Conservation (phyloP, 2,113 vertebrate genomes). For the Dicentrarchus labrax region DNA sequence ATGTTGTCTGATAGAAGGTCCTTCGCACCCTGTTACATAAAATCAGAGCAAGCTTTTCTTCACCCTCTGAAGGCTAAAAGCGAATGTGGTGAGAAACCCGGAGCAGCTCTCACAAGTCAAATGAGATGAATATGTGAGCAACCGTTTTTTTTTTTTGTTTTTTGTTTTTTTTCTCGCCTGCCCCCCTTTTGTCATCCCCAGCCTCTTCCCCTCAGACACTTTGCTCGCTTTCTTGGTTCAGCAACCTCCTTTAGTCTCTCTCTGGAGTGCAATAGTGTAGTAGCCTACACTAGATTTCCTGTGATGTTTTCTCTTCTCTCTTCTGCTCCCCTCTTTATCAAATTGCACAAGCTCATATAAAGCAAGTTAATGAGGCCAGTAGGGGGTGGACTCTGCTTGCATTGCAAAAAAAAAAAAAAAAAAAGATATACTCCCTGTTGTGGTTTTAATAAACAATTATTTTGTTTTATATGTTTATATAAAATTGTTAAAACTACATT, state of each 20-base stretch:
- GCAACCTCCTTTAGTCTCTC: conserved; percentile 51
- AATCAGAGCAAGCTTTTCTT: conserved; percentile 23
- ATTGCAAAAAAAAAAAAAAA: conserved; percentile 19
- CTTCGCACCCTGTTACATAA: conserved; percentile 41
- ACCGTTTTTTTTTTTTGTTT: background rate
- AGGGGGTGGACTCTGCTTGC: conserved; percentile 42
- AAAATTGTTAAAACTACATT: conserved; percentile 12
- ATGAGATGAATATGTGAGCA: conserved; percentile 20
- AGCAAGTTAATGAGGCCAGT: conserved; percentile 67
- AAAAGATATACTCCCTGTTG: conserved; percentile 8
- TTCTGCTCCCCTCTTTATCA: conserved; percentile 50
- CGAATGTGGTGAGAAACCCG: conserved; percentile 14
- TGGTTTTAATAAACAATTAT: conserved; percentile 31
- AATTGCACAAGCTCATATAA: conserved; percentile 43
- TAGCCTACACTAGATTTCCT: conserved; percentile 39
- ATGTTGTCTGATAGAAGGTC: conserved; percentile 35
- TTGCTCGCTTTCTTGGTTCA: conserved; percentile 43
- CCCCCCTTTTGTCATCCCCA: conserved; percentile 51
- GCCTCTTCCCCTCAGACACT: conserved; percentile 26
- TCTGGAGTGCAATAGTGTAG: conserved; percentile 51
- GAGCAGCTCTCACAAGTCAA: conserved; percentile 33
- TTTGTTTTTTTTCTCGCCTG: background rate
- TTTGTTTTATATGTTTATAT: conserved; percentile 16
- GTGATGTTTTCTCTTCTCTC: conserved; percentile 53
- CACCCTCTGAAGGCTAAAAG: conserved; percentile 22